Evolutionary conservation across 30 jellyfish, hydroid and myxozoan species (phyloP).

Genomic region (Aurelia aurita): DNA sequence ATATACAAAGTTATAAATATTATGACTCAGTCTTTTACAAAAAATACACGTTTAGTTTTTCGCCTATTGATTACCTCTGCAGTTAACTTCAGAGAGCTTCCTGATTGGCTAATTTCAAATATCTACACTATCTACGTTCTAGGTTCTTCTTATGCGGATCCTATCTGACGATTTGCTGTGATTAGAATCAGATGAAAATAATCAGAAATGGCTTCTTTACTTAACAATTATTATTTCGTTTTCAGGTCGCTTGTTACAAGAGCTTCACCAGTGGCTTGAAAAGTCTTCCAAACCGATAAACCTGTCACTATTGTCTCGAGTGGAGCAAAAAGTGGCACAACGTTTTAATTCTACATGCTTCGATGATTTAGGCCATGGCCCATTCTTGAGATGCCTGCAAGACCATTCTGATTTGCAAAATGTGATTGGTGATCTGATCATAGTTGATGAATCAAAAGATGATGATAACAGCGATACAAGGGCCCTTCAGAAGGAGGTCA

Average conservation of each 20-base stretch:
- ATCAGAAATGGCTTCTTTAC: no score
- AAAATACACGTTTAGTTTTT: no score
- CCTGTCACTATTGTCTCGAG: slow-evolving; percentile 6
- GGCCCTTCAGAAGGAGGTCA: background rate
- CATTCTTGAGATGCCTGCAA: slow-evolving; percentile 54
- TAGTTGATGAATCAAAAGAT: slow-evolving; percentile 1
- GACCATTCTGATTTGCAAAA: slow-evolving; percentile 16
- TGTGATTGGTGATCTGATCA: slow-evolving; percentile 3
- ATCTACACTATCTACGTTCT: no score
- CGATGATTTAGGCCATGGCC: slow-evolving; percentile 73
- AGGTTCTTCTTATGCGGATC: no score
- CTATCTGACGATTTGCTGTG: no score
- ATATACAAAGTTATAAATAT: no score
- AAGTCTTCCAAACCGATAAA: slow-evolving; percentile 44
- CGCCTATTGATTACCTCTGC: no score
- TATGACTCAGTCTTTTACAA: no score
- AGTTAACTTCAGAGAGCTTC: no score
- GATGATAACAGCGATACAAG: background rate
- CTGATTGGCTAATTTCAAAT: no score
- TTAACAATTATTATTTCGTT: background rate
- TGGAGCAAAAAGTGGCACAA: slow-evolving; percentile 44
- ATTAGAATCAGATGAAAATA: no score
- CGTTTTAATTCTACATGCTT: slow-evolving; percentile 24
- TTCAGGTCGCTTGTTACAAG: slow-evolving; percentile 27
- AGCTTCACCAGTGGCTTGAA: slow-evolving; percentile 29